Percentiles rank a stretch among this genome's conserved stretches.
These are phyloP conservation scores for Psophia crepitans DNA, from an alignment of 2,113 vertebrate species.

Conservation along the genomic window DNA sequence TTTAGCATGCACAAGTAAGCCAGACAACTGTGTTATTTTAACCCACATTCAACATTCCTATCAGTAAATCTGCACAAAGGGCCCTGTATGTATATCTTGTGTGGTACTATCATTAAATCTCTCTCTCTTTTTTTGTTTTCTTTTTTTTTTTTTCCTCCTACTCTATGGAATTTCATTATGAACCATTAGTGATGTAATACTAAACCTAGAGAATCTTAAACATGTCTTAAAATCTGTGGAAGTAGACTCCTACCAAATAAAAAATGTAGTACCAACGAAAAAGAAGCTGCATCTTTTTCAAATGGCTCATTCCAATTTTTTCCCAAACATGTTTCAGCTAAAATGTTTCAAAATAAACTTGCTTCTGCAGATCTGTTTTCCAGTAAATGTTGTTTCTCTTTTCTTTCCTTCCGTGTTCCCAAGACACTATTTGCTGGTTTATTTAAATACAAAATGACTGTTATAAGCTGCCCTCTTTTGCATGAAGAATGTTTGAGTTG, in stretches of 20 bases:
- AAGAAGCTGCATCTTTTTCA: not conserved
- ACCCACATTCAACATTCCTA: not conserved
- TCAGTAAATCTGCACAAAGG: conserved; percentile 19
- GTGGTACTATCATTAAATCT: not conserved
- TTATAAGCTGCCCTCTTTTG: not conserved
- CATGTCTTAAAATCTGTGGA: conserved; percentile 56
- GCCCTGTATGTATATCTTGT: not conserved
- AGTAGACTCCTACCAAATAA: conserved; percentile 41
- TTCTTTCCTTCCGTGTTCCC: not conserved
- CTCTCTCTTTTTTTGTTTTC: not conserved
- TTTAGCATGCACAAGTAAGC: not conserved
- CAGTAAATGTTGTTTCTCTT: not conserved
- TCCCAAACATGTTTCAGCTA: conserved; percentile 50
- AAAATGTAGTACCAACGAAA: conserved; percentile 43
- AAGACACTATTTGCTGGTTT: not conserved
- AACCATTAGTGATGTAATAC: conserved; percentile 66
- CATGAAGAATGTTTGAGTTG: not conserved
- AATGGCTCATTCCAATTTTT: conserved; percentile 51
- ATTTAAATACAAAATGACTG: not conserved
- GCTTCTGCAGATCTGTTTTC: conserved; percentile 7
- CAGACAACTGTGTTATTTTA: conserved; percentile 1
- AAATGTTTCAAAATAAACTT: conserved; percentile 61
- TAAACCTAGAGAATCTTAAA: conserved; percentile 70
- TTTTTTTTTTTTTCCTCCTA: not conserved
- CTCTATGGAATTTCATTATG: conserved; percentile 71